Conservation (phyloP, 2,113 vertebrate genomes). For the Oceanodroma tethys region DNA sequence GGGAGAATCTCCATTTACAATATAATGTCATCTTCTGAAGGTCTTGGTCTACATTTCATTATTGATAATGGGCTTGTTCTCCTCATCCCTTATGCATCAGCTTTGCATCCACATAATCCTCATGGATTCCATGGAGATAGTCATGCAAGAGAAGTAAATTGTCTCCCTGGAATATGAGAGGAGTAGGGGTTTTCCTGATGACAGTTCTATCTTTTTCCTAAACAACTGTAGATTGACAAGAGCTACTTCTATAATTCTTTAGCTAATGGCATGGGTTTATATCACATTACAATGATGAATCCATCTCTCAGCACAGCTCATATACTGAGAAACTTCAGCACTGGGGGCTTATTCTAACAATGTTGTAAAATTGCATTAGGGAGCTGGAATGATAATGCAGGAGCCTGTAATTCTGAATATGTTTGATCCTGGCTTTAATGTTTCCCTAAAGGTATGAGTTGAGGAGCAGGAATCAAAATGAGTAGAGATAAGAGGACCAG, state of each 20-base stretch:
- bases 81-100: not conserved
- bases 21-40: not conserved
- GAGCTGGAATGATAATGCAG: constrained; percentile 40
- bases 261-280: constrained; percentile 29
- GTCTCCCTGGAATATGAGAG: not conserved
- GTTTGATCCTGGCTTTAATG: constrained; percentile 29
- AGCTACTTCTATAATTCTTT: constrained; percentile 32
- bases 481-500: not conserved
- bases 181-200: not conserved
- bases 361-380: constrained; percentile 30
- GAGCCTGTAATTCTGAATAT: constrained; percentile 29
- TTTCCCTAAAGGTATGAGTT: constrained; percentile 1
- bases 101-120: not conserved
- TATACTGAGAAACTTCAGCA: not conserved
- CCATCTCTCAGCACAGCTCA: constrained; percentile 42
- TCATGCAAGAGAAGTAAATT: not conserved
- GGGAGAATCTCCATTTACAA: not conserved
- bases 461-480: not conserved
- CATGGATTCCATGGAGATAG: not conserved
- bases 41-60: not conserved
- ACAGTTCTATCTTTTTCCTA: not conserved
- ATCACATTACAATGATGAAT: constrained; percentile 27
- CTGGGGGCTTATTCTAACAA: constrained; percentile 37
- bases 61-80: not conserved
- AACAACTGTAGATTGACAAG: constrained; percentile 3